These are phyloP conservation scores for Drosophila meridiana DNA, from an alignment of 2,888 invertebrate species.

Conservation along the genomic window DNA sequence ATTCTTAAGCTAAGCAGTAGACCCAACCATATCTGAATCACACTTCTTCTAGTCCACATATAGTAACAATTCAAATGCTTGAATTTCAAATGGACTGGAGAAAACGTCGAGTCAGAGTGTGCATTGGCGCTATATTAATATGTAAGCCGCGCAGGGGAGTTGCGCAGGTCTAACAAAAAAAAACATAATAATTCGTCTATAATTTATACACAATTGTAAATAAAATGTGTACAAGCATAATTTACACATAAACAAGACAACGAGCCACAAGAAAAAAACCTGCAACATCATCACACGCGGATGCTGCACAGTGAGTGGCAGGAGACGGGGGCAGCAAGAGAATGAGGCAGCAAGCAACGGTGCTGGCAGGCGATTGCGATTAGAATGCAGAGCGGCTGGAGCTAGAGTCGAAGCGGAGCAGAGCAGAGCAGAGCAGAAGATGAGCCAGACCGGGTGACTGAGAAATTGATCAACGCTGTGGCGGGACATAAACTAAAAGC, in stretches of 20 bases:
- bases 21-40: background rate
- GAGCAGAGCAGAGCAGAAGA: constrained; percentile 34
- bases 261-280: constrained; percentile 50
- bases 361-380: constrained; percentile 44
- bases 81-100: constrained; percentile 58
- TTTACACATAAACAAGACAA: constrained; percentile 78
- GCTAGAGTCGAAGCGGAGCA: constrained; percentile 1
- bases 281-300: constrained; percentile 58
- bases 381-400: constrained; percentile 59
- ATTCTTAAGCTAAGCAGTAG: background rate
- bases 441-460: constrained; percentile 70
- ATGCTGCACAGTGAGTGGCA: constrained; percentile 13
- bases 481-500: constrained; percentile 81
- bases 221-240: constrained; percentile 81
- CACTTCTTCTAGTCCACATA: background rate
- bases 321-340: background rate
- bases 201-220: constrained; percentile 80
- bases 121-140: constrained; percentile 65
- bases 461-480: constrained; percentile 80
- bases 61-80: constrained; percentile 25
- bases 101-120: constrained; percentile 46
- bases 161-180: constrained; percentile 18
- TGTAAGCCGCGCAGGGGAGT: constrained; percentile 51
- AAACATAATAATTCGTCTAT: constrained; percentile 78
- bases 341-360: constrained; percentile 24